Evolutionary conservation across 1,140 invertebrate genomes (phyloP), one percentile per base, ranked within the genome.

Genomic region (Scaptodrosophila lebanonensis): DNA sequence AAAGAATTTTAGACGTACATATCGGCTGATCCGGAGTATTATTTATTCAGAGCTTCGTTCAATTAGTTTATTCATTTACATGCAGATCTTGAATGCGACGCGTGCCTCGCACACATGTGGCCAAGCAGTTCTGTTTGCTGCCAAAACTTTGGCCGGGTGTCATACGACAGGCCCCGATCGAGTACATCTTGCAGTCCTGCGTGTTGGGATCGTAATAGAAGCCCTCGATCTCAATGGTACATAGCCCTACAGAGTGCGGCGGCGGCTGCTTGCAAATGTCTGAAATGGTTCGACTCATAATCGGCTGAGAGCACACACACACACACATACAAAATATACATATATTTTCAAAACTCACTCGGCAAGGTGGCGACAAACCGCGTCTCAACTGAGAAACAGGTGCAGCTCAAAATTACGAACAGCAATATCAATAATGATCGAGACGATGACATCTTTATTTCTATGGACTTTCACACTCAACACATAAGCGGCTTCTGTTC

Each of bases 191-290:
- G 32, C 84, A 86, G 36, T 85, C 68, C 9, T 68, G 40, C 1
- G 47, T 51, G 9, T 42, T 66, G 11, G 33, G 12, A 44, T 86
- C 79, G 9, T 65, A 86, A 39, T 75, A 86, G 48, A 50, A 85
- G 4, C 84, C 84, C 29, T 86, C 84, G 29, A 86, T 75, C 40
- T 83, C 75, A 3, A 85, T 70, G 15, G 84, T 83, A 48, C 84
- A 85, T 32, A 85, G 52, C 3, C 84, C 84, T 12, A 66, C 66
- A 1, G 84, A 84, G 17, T 45, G 48, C n/a, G 84, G 84, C 27
- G 83, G 83, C 1, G 66, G 75, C 32, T 60, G 51, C 8, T 56
- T 36, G 42, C 84, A 86, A 51, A 77, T 77, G 30, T 47, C 84
- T 86, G 22, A 38, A n/a, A n/a, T n/a, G n/a, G n/a, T n/a, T n/a